phyloP scores from a whole-genome alignment of 2,113 vertebrate genomes.

The Beaufortia kweichowensis region DNA sequence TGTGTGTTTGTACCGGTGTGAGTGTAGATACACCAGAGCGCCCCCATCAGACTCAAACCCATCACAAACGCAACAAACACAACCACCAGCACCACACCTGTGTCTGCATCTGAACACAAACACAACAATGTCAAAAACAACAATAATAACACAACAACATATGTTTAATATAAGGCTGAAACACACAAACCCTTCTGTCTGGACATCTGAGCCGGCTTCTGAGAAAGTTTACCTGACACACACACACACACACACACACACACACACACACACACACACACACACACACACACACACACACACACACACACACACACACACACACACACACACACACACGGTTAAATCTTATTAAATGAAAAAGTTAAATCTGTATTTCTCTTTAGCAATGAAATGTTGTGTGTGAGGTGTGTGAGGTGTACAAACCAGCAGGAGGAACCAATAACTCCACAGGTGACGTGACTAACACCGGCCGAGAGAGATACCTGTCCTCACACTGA shows the following conservation, averaged over 20 bases:
- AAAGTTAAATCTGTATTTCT: too few relatives aligned
- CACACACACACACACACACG: too few relatives aligned
- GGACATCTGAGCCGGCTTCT: constrained; percentile 37
- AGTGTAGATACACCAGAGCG: constrained; percentile 76
- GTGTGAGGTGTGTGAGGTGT: too few relatives aligned
- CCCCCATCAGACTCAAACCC: constrained; percentile 72
- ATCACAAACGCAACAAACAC: constrained; percentile 75
- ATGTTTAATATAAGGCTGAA: background rate
- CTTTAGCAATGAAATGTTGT: too few relatives aligned
- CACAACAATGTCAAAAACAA: background rate
- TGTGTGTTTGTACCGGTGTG: constrained; percentile 67
- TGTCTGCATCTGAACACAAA: constrained; percentile 60
- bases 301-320: too few relatives aligned
- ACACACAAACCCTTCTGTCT: constrained; percentile 16
- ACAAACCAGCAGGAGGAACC: constrained; percentile 57
- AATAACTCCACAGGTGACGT: constrained; percentile 61
- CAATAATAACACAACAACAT: background rate
- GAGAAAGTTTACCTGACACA: constrained; percentile 43
- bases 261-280: too few relatives aligned
- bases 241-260: constrained; percentile 8
- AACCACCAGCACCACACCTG: constrained; percentile 65
- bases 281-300: too few relatives aligned
- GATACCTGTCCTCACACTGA: constrained; percentile 75
- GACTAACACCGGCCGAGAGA: constrained; percentile 77
- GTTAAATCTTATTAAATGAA: too few relatives aligned